phyloP scores from a whole-genome alignment of 2,113 vertebrate species.

The Nerophis lumbriciformis region DNA sequence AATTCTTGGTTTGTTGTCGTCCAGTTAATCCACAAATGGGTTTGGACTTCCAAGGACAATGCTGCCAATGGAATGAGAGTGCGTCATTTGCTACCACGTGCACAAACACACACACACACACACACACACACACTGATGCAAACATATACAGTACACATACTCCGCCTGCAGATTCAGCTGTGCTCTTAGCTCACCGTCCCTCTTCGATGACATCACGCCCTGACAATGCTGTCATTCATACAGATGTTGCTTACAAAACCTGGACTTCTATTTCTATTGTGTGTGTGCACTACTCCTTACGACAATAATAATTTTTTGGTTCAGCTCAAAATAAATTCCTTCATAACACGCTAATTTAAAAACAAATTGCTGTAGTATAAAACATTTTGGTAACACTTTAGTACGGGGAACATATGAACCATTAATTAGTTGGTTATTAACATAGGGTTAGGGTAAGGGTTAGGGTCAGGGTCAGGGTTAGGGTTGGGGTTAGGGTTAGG shows the following conservation, averaged over 20 bases:
- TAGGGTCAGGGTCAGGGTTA: too few relatives aligned
- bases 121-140: constrained; percentile 17
- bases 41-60: constrained; percentile 34
- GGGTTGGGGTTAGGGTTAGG: too few relatives aligned
- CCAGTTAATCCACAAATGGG: constrained; percentile 36
- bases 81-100: constrained; percentile 18
- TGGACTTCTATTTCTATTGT: constrained; percentile 85
- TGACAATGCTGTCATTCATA: constrained; percentile 97
- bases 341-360: constrained; percentile 40
- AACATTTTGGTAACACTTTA: too few relatives aligned
- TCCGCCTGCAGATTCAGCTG: constrained; percentile 86
- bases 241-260: constrained; percentile 86
- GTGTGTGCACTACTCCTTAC: constrained; percentile 58
- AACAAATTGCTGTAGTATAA: too few relatives aligned
- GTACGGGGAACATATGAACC: too few relatives aligned
- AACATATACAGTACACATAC: constrained; percentile 25
- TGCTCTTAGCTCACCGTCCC: constrained; percentile 88
- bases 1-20: constrained; percentile 34
- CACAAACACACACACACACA: constrained; percentile 9
- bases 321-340: constrained; percentile 44
- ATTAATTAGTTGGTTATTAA: too few relatives aligned
- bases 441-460: too few relatives aligned
- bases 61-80: constrained; percentile 26
- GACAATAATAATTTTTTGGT: constrained; percentile 51
- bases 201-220: constrained; percentile 88